Conservation (phyloP, 2,888 invertebrate genomes). For the Serripes groenlandicus region DNA sequence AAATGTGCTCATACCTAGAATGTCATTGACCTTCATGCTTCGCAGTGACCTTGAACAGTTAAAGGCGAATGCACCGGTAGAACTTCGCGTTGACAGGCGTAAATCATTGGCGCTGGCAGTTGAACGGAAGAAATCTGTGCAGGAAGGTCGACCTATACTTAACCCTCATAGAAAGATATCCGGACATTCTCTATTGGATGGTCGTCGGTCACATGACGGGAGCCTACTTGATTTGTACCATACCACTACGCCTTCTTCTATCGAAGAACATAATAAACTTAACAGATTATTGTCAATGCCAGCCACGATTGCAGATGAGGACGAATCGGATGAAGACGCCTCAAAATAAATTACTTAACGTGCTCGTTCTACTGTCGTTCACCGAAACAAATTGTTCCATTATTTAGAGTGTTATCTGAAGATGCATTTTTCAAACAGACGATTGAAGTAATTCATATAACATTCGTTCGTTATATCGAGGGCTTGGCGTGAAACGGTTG, state of each 20-base stretch:
- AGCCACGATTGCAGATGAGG: conserved; percentile 56
- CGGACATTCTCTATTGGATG: conserved; percentile 25
- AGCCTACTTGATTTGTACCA: conserved; percentile 15
- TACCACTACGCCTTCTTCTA: conserved; percentile 5
- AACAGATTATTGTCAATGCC: conserved; percentile 57
- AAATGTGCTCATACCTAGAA: conserved; percentile 43
- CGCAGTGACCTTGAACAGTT: conserved; percentile 58
- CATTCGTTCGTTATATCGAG: too few species aligned
- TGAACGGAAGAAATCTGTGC: conserved; percentile 49
- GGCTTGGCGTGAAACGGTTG: too few species aligned
- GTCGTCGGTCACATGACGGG: conserved; percentile 9
- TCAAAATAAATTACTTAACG: too few species aligned
- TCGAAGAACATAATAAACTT: conserved; percentile 60
- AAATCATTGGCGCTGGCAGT: conserved; percentile 49
- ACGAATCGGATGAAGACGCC: conserved; percentile 29
- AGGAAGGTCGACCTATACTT: not conserved
- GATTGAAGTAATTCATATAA: too few species aligned
- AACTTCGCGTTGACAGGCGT: conserved; percentile 43
- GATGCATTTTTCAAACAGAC: too few species aligned
- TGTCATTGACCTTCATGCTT: conserved; percentile 56
- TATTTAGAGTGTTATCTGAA: too few species aligned
- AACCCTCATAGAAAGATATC: conserved; percentile 13
- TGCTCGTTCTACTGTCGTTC: too few species aligned
- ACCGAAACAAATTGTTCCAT: too few species aligned
- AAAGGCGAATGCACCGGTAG: conserved; percentile 52